Evolutionary conservation across 2,113 vertebrate species (phyloP).

Genomic region (Brienomyrus brachyistius): DNA sequence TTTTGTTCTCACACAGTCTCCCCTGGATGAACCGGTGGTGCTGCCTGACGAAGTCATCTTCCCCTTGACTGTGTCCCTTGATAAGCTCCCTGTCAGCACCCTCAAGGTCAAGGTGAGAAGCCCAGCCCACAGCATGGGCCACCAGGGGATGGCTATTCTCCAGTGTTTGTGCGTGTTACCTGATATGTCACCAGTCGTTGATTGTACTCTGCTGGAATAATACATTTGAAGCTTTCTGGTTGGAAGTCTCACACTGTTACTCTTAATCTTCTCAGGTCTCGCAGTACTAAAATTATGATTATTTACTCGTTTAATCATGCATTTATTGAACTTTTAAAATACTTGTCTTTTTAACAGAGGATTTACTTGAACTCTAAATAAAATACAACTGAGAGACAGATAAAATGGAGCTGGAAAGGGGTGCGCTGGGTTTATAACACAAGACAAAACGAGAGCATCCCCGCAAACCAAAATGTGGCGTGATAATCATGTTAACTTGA

Average conservation of each 20-base stretch:
- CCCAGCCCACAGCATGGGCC: not conserved
- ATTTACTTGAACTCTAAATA: not conserved
- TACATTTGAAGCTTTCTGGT: not conserved
- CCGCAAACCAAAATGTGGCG: not conserved
- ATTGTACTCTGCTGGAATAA: not conserved
- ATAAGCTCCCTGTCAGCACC: constrained; percentile 73
- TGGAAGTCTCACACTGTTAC: not conserved
- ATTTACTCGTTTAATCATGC: not conserved
- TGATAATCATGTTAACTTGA: not conserved
- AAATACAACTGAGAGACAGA: not conserved
- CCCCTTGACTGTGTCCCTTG: constrained; percentile 71
- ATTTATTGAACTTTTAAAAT: not conserved
- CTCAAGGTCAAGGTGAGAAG: constrained; percentile 73
- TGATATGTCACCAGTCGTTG: not conserved
- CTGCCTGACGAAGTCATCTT: constrained; percentile 76
- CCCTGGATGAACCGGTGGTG: constrained; percentile 69
- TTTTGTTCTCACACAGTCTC: constrained; percentile 51
- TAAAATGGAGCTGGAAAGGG: not conserved
- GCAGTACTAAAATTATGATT: not conserved
- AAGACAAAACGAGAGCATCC: not conserved
- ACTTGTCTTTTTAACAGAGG: not conserved
- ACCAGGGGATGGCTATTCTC: not conserved
- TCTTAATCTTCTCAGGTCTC: not conserved
- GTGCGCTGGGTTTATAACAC: too few species aligned
- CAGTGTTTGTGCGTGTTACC: not conserved